Evolutionary conservation across 2,888 invertebrate species (phyloP).

Genomic region (Campoletis raptor): DNA sequence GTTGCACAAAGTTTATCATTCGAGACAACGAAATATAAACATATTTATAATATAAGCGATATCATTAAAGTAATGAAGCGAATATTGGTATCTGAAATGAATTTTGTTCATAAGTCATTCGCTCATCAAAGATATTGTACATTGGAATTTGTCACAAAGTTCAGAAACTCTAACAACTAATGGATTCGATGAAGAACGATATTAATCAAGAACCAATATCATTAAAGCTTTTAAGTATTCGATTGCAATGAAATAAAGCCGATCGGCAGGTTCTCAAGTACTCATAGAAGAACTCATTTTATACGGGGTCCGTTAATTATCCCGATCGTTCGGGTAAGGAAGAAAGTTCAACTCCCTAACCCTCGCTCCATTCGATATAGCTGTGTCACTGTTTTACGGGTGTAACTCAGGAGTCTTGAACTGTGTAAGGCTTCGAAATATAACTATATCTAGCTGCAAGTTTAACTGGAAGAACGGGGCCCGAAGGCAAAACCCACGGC

Average conservation of each 20-base stretch:
- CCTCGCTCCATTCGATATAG: conserved; percentile 50
- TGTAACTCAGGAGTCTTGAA: conserved; percentile 33
- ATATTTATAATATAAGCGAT: not conserved
- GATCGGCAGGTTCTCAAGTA: conserved; percentile 42
- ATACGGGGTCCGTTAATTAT: conserved; percentile 65
- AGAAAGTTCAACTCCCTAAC: conserved; percentile 60
- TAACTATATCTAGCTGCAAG: conserved; percentile 38
- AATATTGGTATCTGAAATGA: too few relatives aligned
- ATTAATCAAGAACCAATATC: not conserved
- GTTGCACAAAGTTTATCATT: not conserved
- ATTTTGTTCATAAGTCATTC: not conserved
- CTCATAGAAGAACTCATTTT: conserved; percentile 61
- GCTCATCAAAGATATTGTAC: not conserved
- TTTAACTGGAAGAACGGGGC: conserved; percentile 50
- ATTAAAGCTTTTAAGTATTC: conserved; percentile 13
- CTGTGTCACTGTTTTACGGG: conserved; percentile 69
- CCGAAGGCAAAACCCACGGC: conserved; percentile 62
- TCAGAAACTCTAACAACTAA: not conserved
- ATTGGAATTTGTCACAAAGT: not conserved
- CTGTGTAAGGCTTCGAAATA: conserved; percentile 12
- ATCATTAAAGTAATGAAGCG: not conserved
- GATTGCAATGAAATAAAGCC: conserved; percentile 26
- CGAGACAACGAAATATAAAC: not conserved
- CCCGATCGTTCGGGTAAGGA: conserved; percentile 63
- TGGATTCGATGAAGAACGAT: not conserved